These are phyloP conservation scores for Paedocypris micromegethes DNA, from an alignment of 2,797 vertebrate species.

Conservation along the genomic window DNA sequence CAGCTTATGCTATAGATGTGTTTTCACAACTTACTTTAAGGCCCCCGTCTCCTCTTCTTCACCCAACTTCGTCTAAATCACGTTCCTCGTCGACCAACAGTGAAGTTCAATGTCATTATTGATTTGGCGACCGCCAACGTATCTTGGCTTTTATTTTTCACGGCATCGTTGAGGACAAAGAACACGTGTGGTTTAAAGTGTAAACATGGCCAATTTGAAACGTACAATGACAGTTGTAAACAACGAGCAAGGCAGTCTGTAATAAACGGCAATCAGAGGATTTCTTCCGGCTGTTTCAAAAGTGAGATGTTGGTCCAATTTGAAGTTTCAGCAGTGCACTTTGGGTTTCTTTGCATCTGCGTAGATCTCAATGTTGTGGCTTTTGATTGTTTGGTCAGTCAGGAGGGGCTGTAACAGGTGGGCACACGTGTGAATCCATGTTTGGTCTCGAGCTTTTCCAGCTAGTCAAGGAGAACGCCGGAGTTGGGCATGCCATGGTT, in stretches of 20 bases:
- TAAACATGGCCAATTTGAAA: conserved; percentile 23
- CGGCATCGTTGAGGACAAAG: neutral
- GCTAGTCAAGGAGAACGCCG: conserved; percentile 73
- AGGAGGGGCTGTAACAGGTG: conserved; percentile 37
- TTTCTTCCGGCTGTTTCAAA: conserved; percentile 25
- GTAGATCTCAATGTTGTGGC: conserved; percentile 27
- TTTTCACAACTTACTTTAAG: conserved; percentile 48
- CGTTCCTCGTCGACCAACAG: conserved; percentile 7
- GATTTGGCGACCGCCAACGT: conserved; percentile 34
- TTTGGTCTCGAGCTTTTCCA: conserved; percentile 43
- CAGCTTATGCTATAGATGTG: conserved; percentile 51
- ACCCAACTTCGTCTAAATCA: conserved; percentile 9
- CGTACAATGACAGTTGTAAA: conserved; percentile 42
- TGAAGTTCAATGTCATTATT: conserved; percentile 22
- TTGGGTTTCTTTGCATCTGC: conserved; percentile 35
- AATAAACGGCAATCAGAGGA: conserved; percentile 11
- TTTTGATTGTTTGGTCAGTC: conserved; percentile 39
- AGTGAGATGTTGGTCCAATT: conserved; percentile 32
- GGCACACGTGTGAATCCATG: conserved; percentile 65
- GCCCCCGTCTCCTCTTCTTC: conserved; percentile 37
- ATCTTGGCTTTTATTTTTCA: conserved; percentile 3
- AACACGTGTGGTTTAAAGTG: conserved; percentile 12
- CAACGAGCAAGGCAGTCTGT: conserved; percentile 42
- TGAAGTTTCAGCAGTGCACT: conserved; percentile 36
- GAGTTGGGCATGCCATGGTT: conserved; percentile 67